Evolutionary conservation across 2,888 invertebrate genomes (phyloP).

Genomic region (Acrobasis suavella): DNA sequence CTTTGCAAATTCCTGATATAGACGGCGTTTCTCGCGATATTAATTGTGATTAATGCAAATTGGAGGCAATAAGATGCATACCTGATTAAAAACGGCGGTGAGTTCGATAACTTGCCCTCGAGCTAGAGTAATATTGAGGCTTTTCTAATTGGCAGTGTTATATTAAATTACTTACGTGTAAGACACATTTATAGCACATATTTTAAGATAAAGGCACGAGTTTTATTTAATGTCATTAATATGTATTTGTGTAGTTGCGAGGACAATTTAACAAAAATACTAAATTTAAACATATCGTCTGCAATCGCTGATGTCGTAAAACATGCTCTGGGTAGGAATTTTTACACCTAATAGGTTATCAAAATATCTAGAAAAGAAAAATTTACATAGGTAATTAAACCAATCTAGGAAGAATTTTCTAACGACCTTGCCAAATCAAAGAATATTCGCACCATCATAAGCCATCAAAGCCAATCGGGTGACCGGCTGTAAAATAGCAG

Average conservation of each 20-base stretch:
- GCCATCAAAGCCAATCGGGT: slow-evolving; percentile 44
- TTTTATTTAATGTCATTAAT: too few relatives aligned
- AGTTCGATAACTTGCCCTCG: neutral
- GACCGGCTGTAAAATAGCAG: slow-evolving; percentile 61
- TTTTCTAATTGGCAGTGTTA: neutral
- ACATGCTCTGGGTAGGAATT: too few relatives aligned
- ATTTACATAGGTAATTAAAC: too few relatives aligned
- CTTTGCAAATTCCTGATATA: slow-evolving; percentile 39
- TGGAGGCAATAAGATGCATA: neutral
- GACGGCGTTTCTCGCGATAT: slow-evolving; percentile 12
- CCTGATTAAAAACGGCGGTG: slow-evolving; percentile 5
- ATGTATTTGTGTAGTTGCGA: too few relatives aligned
- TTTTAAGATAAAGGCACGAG: too few relatives aligned
- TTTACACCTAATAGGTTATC: too few relatives aligned
- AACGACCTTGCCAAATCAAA: neutral
- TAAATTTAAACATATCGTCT: too few relatives aligned
- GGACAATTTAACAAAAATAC: too few relatives aligned
- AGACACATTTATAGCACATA: too few relatives aligned
- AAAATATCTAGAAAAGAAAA: too few relatives aligned
- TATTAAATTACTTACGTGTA: too few relatives aligned
- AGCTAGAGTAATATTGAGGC: neutral
- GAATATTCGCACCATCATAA: slow-evolving; percentile 30
- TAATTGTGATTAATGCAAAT: slow-evolving; percentile 16
- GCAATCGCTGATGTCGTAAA: too few relatives aligned
- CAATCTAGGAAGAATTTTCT: neutral